Conservation (phyloP, 2,797 vertebrate genomes). For the Onychomys torridus region DNA sequence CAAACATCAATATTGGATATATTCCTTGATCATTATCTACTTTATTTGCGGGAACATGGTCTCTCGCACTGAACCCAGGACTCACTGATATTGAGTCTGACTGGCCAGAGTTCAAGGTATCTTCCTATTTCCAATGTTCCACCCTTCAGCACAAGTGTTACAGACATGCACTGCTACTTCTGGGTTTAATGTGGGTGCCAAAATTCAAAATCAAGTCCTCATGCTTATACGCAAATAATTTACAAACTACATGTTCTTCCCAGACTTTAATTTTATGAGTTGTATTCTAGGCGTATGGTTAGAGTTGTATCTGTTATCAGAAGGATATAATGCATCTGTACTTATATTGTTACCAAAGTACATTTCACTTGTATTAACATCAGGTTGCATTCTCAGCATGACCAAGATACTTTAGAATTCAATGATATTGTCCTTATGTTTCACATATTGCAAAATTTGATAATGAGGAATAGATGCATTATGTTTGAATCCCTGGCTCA, state of each 20-base stretch:
- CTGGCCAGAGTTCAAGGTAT: too few species aligned
- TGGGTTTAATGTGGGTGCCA: background rate
- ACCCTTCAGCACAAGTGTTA: background rate
- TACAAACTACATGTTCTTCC: background rate
- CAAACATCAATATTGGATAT: background rate
- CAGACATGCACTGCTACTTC: background rate
- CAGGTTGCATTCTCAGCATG: background rate
- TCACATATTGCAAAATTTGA: background rate
- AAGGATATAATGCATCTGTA: background rate
- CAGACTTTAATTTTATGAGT: background rate
- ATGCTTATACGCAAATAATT: background rate
- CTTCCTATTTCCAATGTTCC: background rate
- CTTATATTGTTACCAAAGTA: background rate
- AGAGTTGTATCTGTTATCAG: background rate
- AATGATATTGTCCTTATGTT: background rate
- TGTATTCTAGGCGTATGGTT: background rate
- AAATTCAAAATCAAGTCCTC: background rate
- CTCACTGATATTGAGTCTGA: background rate
- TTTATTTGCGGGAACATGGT: background rate
- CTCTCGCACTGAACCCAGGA: accelerated
- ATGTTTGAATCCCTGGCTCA: background rate
- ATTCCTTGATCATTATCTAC: background rate
- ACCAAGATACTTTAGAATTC: background rate
- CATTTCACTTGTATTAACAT: background rate
- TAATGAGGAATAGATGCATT: background rate